A percentile compares a stretch with the other conserved stretches of the same genome.
phyloP scores from a whole-genome alignment of 2,797 vertebrate species.

The Pitangus sulphuratus region DNA sequence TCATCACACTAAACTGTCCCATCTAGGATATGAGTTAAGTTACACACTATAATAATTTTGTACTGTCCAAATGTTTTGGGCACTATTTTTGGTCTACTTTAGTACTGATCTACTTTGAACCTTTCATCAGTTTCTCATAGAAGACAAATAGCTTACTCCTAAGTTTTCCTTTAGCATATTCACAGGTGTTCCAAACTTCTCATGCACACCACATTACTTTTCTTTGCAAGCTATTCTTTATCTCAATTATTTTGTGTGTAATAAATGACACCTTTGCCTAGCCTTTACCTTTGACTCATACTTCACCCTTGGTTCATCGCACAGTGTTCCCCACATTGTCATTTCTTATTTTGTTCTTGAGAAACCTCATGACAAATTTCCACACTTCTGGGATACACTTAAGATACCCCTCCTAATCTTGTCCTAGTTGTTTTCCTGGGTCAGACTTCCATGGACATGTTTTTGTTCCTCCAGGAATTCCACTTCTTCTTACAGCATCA shows the following conservation, averaged over 20 bases:
- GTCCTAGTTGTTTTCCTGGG: neutral
- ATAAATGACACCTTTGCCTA: neutral
- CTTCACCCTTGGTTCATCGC: neutral
- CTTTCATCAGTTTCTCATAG: neutral
- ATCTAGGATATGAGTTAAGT: neutral
- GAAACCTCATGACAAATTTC: neutral
- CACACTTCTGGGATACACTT: neutral
- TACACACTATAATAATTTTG: neutral
- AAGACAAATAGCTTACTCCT: neutral
- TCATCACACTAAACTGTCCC: neutral
- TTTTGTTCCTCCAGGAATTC: neutral
- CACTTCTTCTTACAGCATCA: neutral
- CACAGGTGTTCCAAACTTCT: neutral
- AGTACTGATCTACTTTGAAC: neutral
- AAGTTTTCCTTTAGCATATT: neutral
- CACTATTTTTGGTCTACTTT: neutral
- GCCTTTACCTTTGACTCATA: neutral
- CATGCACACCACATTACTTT: neutral
- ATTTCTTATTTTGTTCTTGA: neutral
- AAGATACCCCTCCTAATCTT: neutral
- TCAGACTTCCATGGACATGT: neutral
- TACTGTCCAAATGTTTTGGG: neutral
- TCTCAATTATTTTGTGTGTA: neutral
- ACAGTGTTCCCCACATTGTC: neutral
- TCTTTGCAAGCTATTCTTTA: neutral